phyloP scores from a whole-genome alignment of 2,888 invertebrate genomes.

The Netelia inedita region DNA sequence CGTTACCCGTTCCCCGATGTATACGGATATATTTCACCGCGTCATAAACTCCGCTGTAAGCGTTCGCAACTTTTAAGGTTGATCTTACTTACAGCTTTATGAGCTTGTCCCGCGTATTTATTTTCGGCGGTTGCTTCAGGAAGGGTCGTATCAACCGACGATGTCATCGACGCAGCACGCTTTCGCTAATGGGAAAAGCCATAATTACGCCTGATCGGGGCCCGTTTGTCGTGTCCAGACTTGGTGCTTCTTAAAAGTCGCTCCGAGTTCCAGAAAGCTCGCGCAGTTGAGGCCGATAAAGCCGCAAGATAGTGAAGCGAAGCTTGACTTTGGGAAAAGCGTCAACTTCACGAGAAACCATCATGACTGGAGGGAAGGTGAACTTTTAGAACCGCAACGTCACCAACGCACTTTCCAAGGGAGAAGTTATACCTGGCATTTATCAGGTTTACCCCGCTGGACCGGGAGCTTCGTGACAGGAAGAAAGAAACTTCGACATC shows the following conservation, averaged over 20 bases:
- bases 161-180: background rate
- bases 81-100: conserved; percentile 20
- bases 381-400: background rate
- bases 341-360: background rate
- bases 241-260: background rate
- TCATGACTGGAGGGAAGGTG: background rate
- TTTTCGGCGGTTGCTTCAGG: background rate
- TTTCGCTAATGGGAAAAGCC: background rate
- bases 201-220: background rate
- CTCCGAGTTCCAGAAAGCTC: background rate
- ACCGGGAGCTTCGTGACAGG: background rate
- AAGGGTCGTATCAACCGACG: background rate
- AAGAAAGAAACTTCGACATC: background rate
- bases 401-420: background rate
- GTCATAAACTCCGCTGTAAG: background rate
- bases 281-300: no score
- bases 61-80: conserved; percentile 20
- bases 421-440: background rate
- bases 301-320: no score
- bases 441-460: background rate
- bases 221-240: background rate
- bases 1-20: conserved; percentile 11
- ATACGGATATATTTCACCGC: conserved; percentile 14
- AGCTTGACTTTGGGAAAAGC: no score
- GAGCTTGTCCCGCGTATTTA: background rate